These are phyloP conservation scores for Bembecia ichneumoniformis DNA, from an alignment of 2,888 invertebrate genomes.

Conservation along the genomic window DNA sequence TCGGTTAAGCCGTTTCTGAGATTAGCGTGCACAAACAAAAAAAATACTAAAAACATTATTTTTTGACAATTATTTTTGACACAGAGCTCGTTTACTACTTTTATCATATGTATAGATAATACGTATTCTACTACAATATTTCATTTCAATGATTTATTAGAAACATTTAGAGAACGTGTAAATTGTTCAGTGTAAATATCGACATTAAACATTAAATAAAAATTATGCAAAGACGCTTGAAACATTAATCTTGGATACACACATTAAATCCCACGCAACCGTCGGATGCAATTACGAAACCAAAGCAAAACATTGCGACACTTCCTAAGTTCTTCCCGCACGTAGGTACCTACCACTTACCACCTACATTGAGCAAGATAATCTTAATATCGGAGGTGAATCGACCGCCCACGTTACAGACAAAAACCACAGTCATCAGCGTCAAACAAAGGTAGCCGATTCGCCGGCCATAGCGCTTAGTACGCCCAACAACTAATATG, in stretches of 20 bases:
- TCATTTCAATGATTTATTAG: too few species aligned
- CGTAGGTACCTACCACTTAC: constrained; percentile 36
- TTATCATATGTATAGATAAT: too few species aligned
- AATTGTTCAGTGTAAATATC: too few species aligned
- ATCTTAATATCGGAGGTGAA: constrained; percentile 64
- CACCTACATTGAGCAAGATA: constrained; percentile 49
- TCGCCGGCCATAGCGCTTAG: constrained; percentile 52
- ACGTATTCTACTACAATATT: too few species aligned
- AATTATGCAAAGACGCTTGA: constrained; percentile 20
- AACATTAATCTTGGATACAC: constrained; percentile 7
- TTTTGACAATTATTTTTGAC: too few species aligned
- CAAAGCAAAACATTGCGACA: constrained; percentile 28
- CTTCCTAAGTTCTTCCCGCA: constrained; percentile 32
- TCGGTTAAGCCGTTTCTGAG: too few species aligned
- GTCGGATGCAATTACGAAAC: constrained; percentile 35
- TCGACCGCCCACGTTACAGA: constrained; percentile 51
- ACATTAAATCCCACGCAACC: constrained; percentile 23
- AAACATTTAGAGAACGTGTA: too few species aligned
- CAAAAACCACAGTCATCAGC: constrained; percentile 53
- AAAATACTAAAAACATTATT: too few species aligned
- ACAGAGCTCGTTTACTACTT: too few species aligned
- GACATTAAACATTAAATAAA: constrained; percentile 10
- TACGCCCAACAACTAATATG: constrained; percentile 63
- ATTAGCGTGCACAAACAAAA: too few species aligned
- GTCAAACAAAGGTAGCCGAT: constrained; percentile 63